Base-by-base conservation (phyloP, 1,140 invertebrate species). In the Trichogramma pretiosum region DNA sequence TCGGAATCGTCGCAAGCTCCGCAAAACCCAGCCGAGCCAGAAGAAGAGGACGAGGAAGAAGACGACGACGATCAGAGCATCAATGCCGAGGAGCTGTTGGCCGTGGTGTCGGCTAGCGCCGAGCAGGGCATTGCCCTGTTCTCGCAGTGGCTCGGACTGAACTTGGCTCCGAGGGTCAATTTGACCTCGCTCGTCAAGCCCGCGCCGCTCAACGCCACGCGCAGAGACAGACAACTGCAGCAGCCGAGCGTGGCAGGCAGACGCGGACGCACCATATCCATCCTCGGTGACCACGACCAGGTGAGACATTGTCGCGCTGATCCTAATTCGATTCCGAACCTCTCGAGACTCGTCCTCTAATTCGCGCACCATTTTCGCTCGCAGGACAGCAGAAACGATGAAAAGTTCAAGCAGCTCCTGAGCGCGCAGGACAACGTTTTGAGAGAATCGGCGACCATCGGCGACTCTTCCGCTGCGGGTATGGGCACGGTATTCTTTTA, bases 71-170 rank as follows among this genome's bases (percentile, higher is more conserved):
- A 67, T 0, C 62, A 63, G 11, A 54, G 58, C 0, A 36, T 72
- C 5, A 70, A 67, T 46, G 67, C 74, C 8, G 73, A 73, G 10
- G 72, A 70, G 22, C 37, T 76, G 11, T 67, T 76, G 41, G 74
- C 69, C 1, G 74, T 69, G 0, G 73, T 76, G 1, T 75, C 73
- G 9, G 71, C 74, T 8, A 72, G 72, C 33, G 74, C 74, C 2
- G 72, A 76, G 36, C 68, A 76, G 21, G 72, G 74, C 1, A 71
- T 76, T 33, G 74, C 71, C 11, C 56, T 75, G 13, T 74, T 76
- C 44, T 73, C 65, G 1, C 71, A 70, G 40, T 71, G 74, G 61
- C 53, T 75, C 5, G 70, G 71, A 7, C 45, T 74, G 0, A 70
- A 63, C 43, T 32, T 72, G 10, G 59, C 58, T n/a, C 62, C 67